A percentile compares a stretch with the other conserved stretches of the same genome.
Evolutionary conservation across 37 sponge, comb jelly and placozoan species (phyloP).

Genomic region (Amphimedon queenslandica): DNA sequence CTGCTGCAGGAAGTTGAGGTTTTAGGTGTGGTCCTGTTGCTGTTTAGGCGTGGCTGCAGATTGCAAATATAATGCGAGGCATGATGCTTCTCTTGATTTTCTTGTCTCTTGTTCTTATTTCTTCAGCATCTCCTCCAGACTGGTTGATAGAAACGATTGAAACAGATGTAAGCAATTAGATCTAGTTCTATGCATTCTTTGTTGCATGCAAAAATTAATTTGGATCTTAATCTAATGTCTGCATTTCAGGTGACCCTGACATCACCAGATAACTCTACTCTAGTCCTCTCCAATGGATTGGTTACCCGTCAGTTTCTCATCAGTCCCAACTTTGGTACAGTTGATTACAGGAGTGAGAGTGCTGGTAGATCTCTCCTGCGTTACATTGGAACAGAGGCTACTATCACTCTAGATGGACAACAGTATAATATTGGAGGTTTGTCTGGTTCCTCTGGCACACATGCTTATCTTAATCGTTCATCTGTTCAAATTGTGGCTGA

Average conservation of each 20-base stretch:
- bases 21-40: too few relatives aligned
- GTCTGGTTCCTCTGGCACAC: background rate
- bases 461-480: slow-evolving; percentile 42
- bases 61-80: too few relatives aligned
- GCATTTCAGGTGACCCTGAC: slow-evolving; percentile 9
- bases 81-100: too few relatives aligned
- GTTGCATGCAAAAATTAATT: too few relatives aligned
- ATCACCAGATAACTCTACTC: background rate
- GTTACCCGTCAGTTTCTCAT: slow-evolving; percentile 23
- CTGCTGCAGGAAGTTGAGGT: too few relatives aligned
- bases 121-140: too few relatives aligned
- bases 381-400: slow-evolving; percentile 17
- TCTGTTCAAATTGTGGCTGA: slow-evolving; percentile 4
- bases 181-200: too few relatives aligned
- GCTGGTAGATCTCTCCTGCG: slow-evolving; percentile 14
- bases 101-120: too few relatives aligned
- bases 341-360: slow-evolving; percentile 23
- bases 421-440: slow-evolving; percentile 43
- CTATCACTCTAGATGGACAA: slow-evolving; percentile 34
- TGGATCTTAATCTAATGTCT: too few relatives aligned
- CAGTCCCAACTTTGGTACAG: slow-evolving; percentile 39
- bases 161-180: background rate
- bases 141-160: slow-evolving; percentile 4
- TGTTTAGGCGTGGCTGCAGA: too few relatives aligned
- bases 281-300: slow-evolving; percentile 33